These are phyloP conservation scores for Anguilla pacifica DNA, from an alignment of 2,797 vertebrate genomes.

Conservation along the genomic window DNA sequence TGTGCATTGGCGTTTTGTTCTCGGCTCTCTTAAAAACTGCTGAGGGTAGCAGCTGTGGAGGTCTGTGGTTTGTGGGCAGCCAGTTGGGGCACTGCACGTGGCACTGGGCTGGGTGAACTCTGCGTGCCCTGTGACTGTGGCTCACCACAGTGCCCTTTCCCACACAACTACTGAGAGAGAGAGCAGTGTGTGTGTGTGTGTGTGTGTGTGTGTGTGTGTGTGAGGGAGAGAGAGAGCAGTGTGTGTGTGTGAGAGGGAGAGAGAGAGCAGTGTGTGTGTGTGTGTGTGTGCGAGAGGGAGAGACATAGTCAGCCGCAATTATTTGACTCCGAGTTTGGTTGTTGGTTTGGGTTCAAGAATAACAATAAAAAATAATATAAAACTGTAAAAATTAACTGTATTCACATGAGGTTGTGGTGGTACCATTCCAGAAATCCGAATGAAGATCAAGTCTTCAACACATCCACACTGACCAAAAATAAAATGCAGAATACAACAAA, in stretches of 20 bases:
- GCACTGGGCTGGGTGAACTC: conserved; percentile 29
- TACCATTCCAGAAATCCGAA: not conserved
- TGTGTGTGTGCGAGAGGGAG: not conserved
- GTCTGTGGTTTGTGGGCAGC: conserved; percentile 44
- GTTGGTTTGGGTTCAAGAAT: not conserved
- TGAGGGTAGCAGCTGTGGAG: not conserved
- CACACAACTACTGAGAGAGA: conserved; percentile 5
- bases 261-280: too few species aligned
- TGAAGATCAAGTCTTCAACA: not conserved
- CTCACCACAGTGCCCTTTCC: conserved; percentile 31
- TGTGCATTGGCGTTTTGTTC: not conserved
- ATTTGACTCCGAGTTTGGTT: not conserved
- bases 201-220: not conserved
- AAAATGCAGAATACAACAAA: not conserved
- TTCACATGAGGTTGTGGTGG: not conserved
- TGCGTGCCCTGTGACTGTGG: conserved; percentile 30
- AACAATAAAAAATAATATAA: not conserved
- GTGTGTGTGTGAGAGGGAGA: not conserved
- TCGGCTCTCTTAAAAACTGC: not conserved
- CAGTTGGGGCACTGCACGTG: conserved; percentile 6
- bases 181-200: not conserved
- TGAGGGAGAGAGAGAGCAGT: too few species aligned
- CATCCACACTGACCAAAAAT: not conserved
- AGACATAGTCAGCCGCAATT: not conserved
- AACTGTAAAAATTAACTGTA: not conserved